phyloP scores from a whole-genome alignment of 2,113 vertebrate species.

The Plotosus lineatus region DNA sequence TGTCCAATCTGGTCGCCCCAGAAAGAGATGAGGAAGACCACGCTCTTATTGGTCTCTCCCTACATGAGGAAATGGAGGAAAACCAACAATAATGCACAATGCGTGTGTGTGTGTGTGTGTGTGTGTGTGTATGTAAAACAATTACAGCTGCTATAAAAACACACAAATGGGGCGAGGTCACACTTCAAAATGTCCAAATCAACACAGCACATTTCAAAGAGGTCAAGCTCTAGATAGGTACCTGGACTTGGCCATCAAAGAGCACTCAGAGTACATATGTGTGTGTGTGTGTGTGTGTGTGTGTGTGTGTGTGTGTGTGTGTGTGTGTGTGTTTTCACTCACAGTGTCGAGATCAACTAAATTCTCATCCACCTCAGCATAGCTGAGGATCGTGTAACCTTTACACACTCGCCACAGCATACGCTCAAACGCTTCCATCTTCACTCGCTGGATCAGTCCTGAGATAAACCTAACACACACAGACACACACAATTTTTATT shows the following conservation, averaged over 20 bases:
- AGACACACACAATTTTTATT: conserved; percentile 6
- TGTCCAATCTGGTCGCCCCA: conserved; percentile 98
- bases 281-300: not conserved
- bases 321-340: conserved; percentile 60
- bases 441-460: conserved; percentile 87
- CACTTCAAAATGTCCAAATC: not conserved
- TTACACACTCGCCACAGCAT: conserved; percentile 96
- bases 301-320: not conserved
- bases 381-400: conserved; percentile 93
- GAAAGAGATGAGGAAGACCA: conserved; percentile 93
- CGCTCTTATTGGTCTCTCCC: conserved; percentile 87
- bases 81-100: not conserved
- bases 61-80: conserved; percentile 59
- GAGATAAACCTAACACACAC: conserved; percentile 82
- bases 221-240: not conserved
- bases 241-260: not conserved
- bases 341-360: conserved; percentile 89
- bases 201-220: not conserved
- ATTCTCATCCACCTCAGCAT: conserved; percentile 82
- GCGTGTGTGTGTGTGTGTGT: not conserved
- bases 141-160: conserved; percentile 2
- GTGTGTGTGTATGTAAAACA: not conserved
- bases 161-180: not conserved
- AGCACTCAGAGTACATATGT: not conserved
- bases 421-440: conserved; percentile 92